Percentiles rank a stretch among this genome's conserved stretches.
phyloP scores from a whole-genome alignment of 1,140 invertebrate genomes.

The Heterodera schachtii region DNA sequence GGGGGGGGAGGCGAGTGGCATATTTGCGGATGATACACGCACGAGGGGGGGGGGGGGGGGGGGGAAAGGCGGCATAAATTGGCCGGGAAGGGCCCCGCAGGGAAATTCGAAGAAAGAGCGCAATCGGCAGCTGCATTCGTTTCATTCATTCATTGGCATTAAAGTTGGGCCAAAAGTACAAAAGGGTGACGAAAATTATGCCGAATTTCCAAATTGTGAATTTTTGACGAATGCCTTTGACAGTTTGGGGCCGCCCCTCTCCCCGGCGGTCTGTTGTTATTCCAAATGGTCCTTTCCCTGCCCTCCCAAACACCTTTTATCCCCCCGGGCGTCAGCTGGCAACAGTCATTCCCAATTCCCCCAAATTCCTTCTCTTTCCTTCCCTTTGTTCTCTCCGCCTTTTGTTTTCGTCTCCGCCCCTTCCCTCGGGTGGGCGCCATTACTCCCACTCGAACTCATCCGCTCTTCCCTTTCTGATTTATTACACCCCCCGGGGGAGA shows the following conservation, averaged over 20 bases:
- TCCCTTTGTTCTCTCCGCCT: background rate
- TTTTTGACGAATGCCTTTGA: too few species aligned
- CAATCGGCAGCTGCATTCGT: background rate
- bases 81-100: background rate
- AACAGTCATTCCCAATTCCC: constrained; percentile 5
- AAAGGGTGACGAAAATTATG: too few species aligned
- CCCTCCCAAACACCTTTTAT: background rate
- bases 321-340: constrained; percentile 7
- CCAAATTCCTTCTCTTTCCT: background rate
- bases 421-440: background rate
- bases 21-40: too few species aligned
- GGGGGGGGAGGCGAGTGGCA: too few species aligned
- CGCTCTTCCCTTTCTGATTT: background rate
- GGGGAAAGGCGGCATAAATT: too few species aligned
- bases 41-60: too few species aligned
- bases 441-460: background rate
- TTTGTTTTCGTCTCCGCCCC: background rate
- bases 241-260: background rate
- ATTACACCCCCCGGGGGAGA: too few species aligned
- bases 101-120: background rate
- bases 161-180: too few species aligned
- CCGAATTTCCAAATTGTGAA: too few species aligned
- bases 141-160: background rate
- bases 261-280: background rate
- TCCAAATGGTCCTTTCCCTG: background rate